Base-by-base conservation (phyloP, 2,797 vertebrate genomes). In the Phyllotis vaccarum region DNA sequence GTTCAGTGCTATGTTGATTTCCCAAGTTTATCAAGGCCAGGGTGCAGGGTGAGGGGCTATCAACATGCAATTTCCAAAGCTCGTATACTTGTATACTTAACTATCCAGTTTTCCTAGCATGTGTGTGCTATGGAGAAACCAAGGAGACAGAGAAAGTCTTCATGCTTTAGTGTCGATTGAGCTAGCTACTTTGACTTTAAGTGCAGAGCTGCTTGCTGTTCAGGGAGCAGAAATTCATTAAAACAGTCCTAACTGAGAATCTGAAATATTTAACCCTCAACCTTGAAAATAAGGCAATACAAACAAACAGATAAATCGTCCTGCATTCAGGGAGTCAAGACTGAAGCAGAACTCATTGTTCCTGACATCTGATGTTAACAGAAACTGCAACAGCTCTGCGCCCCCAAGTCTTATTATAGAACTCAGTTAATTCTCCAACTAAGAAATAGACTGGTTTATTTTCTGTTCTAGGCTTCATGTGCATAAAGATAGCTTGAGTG, bases 401-500 rank as follows among this genome's bases (percentile, higher is more conserved):
- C n/a, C n/a, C 64, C 66, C 85, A 86, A 56, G 64, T 86, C 49
- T 72, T 40, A 56, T 40, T 72, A 19, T 29, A 86, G 49, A 72
- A 72, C 24, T 72, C 52, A 70, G 24, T 66, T 49, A 34, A 70
- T 52, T 86, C 62, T 52, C 49, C 66, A 37, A 12, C 40, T 40
- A 54, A 22, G n/a, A 74, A 43, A 88, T 43, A 31, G n/a, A 14
- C 27, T 43, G 37, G 93, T 64, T 76, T 80, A 62, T 52, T 29
- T 34, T 58, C 31, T 2, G 92, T 95, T 85, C 24, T 80, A 52
- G 75, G 6, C 17, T 96, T 40, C 86, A 46, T 34, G 92, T 96
- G 75, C 34, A 56, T 86, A 96, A 91, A 12, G 93, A 83, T 0
- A 12, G 86, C 72, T 94, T 95, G 92, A 97, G 97, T 98, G 78